These are phyloP conservation scores for Cyrtodaria siliqua DNA, from an alignment of 2,888 invertebrate species.

Conservation along the genomic window DNA sequence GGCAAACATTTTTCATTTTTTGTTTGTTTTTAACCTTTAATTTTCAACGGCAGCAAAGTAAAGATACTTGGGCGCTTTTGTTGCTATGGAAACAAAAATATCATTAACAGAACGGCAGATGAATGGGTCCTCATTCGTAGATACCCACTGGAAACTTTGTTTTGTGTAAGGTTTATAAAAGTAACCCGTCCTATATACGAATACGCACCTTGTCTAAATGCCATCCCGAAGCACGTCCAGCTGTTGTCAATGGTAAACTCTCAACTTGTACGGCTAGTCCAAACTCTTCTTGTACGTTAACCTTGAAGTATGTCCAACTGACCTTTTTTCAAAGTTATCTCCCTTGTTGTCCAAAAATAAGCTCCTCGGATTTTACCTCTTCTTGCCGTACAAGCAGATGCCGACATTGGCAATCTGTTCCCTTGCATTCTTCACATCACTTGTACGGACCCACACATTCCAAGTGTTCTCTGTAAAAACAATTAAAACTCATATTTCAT, in stretches of 20 bases:
- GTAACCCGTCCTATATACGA: too few species aligned
- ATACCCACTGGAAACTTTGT: too few species aligned
- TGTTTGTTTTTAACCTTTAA: too few species aligned
- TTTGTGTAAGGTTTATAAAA: too few species aligned
- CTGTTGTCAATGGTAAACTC: conserved; percentile 85
- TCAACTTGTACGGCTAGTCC: conserved; percentile 84
- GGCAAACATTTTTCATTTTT: too few species aligned
- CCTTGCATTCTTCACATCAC: conserved; percentile 82
- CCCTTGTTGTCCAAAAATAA: conserved; percentile 82
- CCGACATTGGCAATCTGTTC: conserved; percentile 85
- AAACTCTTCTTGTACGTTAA: conserved; percentile 82
- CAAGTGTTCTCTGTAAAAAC: conserved; percentile 82
- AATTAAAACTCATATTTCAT: too few species aligned
- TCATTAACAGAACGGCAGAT: too few species aligned
- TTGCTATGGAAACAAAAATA: too few species aligned
- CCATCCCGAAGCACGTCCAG: conserved; percentile 84
- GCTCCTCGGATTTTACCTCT: conserved; percentile 85
- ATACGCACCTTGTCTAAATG: conserved; percentile 84
- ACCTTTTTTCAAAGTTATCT: conserved; percentile 84
- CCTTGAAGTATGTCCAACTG: conserved; percentile 83
- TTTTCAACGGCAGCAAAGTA: too few species aligned
- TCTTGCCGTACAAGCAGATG: conserved; percentile 84
- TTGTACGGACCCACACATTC: conserved; percentile 84
- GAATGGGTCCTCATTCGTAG: too few species aligned
- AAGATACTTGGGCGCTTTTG: too few species aligned